These are phyloP conservation scores for Melanostigma gelatinosum DNA, from an alignment of 2,113 vertebrate species.

Conservation along the genomic window DNA sequence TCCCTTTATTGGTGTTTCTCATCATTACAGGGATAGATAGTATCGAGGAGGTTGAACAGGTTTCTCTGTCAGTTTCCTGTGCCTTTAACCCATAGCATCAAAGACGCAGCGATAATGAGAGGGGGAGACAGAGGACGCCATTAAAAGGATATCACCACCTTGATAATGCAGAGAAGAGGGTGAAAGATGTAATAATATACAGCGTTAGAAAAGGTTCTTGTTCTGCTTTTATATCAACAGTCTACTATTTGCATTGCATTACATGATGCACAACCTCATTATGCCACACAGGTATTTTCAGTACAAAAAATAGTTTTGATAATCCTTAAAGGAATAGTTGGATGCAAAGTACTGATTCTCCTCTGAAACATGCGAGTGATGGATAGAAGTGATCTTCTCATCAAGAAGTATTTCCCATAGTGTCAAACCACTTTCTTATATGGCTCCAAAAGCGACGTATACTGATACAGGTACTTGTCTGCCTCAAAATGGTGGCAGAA, in stretches of 20 bases:
- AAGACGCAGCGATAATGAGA: slow-evolving; percentile 54
- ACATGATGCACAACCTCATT: background rate
- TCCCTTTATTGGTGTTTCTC: slow-evolving; percentile 60
- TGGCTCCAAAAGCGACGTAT: background rate
- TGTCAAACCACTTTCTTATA: background rate
- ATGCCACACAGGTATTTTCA: slow-evolving; percentile 1
- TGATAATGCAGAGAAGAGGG: slow-evolving; percentile 11
- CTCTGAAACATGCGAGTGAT: background rate
- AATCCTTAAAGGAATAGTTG: slow-evolving; percentile 9
- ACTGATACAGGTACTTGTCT: background rate
- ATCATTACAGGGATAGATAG: slow-evolving; percentile 55
- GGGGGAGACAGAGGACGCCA: slow-evolving; percentile 16
- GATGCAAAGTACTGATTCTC: background rate
- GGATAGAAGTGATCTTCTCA: background rate
- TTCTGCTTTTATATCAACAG: slow-evolving; percentile 5
- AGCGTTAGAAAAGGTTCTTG: background rate
- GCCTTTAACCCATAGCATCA: slow-evolving; percentile 46
- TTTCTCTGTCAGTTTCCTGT: slow-evolving; percentile 33
- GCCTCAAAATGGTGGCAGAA: background rate
- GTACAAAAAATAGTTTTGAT: background rate
- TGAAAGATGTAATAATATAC: slow-evolving; percentile 15
- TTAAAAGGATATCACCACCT: slow-evolving; percentile 22
- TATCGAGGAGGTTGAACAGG: slow-evolving; percentile 25
- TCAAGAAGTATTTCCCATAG: background rate
- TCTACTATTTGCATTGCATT: background rate